Conservation (phyloP, 1,140 invertebrate species). For the Drosophila obscura region DNA sequence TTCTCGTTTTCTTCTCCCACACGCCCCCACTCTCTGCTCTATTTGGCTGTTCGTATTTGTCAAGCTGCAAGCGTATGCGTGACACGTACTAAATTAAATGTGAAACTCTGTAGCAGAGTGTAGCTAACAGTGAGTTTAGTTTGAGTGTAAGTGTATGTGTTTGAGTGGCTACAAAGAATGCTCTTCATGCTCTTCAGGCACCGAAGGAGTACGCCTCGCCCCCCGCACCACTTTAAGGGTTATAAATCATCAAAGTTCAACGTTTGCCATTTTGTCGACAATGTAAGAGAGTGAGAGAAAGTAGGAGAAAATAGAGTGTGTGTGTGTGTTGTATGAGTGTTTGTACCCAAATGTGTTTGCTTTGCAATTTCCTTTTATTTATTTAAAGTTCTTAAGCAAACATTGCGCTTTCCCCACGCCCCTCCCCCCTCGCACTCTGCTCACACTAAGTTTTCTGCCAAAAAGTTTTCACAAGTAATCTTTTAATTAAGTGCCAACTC, state of each 20-base stretch:
- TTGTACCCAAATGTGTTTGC: constrained; percentile 75
- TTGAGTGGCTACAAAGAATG: constrained; percentile 59
- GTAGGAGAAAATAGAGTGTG: not conserved
- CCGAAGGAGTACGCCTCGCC: constrained; percentile 14
- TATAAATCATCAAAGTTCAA: constrained; percentile 76
- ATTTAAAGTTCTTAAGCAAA: constrained; percentile 77
- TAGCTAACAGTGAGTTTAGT: constrained; percentile 57
- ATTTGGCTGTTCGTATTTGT: constrained; percentile 51
- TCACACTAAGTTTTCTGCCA: constrained; percentile 70
- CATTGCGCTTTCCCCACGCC: constrained; percentile 32
- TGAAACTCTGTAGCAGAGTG: constrained; percentile 68
- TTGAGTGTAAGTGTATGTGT: constrained; percentile 26
- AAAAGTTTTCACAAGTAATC: constrained; percentile 78
- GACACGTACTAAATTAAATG: constrained; percentile 81
- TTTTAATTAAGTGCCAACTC: constrained; percentile 76
- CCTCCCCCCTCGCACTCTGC: constrained; percentile 27
- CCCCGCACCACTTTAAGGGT: constrained; percentile 31
- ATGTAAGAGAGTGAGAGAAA: constrained; percentile 43
- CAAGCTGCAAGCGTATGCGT: constrained; percentile 68
- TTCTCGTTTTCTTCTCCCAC: constrained; percentile 37
- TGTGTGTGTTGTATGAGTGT: constrained; percentile 36
- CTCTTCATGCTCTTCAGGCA: constrained; percentile 34
- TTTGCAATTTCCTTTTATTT: constrained; percentile 80
- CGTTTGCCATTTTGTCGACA: constrained; percentile 68
- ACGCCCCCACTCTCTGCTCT: constrained; percentile 1